Evolutionary conservation across 2,797 vertebrate species (phyloP).

Genomic region (Clarias platycephalus): DNA sequence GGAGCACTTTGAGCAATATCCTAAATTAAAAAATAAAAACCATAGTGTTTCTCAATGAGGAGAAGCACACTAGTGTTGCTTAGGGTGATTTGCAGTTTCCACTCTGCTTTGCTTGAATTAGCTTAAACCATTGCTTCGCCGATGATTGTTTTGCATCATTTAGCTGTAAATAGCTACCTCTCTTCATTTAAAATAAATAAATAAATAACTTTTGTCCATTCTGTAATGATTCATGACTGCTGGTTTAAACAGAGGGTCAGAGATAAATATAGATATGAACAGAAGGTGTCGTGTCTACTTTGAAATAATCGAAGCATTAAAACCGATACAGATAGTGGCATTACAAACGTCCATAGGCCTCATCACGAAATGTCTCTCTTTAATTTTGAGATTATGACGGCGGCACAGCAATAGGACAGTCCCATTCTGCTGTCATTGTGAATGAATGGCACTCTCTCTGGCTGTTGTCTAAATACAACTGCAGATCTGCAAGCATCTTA

Average conservation of each 20-base stretch:
- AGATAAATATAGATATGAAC: background rate
- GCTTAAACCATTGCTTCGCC: background rate
- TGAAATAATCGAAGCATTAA: background rate
- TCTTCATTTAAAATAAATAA: background rate
- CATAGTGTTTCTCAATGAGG: background rate
- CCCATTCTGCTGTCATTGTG: slow-evolving; percentile 30
- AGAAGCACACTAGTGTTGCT: background rate
- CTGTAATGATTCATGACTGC: background rate
- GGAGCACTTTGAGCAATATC: background rate
- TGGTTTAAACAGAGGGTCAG: background rate
- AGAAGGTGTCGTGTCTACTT: background rate
- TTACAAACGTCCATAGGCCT: background rate
- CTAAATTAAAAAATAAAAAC: background rate
- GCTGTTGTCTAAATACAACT: slow-evolving; percentile 45
- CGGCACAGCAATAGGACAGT: background rate
- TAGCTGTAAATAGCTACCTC: background rate
- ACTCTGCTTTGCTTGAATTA: background rate
- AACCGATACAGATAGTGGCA: background rate
- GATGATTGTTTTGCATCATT: background rate
- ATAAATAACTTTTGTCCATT: background rate
- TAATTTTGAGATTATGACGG: background rate
- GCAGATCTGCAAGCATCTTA: slow-evolving; percentile 64
- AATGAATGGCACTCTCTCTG: slow-evolving; percentile 46
- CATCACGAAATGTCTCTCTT: background rate
- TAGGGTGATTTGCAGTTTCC: background rate